Evolutionary conservation across 2,113 vertebrate genomes (phyloP).

Genomic region (Haplochromis burtoni): DNA sequence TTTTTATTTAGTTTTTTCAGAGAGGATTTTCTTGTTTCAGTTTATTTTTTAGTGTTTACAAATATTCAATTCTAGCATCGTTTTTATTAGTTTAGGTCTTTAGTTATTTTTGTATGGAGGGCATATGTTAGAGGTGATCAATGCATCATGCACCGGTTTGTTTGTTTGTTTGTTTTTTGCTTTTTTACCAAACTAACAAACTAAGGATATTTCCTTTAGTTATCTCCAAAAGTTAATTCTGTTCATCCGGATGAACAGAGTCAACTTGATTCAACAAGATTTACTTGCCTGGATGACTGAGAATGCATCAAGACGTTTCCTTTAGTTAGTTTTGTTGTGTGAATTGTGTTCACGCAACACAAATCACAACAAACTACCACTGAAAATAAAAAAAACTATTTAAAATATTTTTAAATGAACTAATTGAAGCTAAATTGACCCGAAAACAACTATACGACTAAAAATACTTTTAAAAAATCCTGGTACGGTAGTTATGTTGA

Average conservation of each 20-base stretch:
- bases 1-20: background rate
- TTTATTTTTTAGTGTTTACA: background rate
- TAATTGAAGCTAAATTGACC: background rate
- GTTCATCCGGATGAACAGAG: background rate
- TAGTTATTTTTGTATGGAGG: background rate
- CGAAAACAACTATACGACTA: background rate
- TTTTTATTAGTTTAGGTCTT: background rate
- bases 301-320: background rate
- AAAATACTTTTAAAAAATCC: fast-evolving
- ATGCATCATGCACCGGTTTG: background rate
- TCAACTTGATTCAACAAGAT: background rate
- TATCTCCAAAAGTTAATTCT: background rate
- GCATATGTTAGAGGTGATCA: background rate
- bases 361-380: background rate
- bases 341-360: background rate
- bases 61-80: background rate
- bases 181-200: background rate
- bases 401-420: background rate
- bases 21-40: background rate
- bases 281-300: background rate
- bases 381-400: fast-evolving
- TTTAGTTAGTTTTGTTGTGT: background rate
- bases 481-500: background rate
- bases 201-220: background rate
- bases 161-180: background rate